A percentile compares a stretch with the other conserved stretches of the same genome.
Evolutionary conservation across 2,113 vertebrate species (phyloP).

Genomic region (Spermophilus dauricus): DNA sequence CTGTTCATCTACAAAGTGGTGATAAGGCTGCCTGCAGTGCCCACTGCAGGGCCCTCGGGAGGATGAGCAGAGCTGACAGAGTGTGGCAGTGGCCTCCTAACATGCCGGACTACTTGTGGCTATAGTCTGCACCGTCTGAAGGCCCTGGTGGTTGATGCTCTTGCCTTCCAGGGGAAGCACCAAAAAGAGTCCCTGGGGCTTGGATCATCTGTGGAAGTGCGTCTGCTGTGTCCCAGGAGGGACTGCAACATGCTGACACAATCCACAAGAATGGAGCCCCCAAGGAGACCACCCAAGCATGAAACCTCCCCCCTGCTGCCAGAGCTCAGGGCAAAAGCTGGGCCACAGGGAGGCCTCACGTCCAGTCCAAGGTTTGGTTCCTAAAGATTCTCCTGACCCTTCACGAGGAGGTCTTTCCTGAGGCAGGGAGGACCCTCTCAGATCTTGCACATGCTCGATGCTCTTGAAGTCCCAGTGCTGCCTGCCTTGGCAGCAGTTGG

Average conservation of each 20-base stretch:
- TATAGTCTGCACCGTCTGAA: too few relatives aligned
- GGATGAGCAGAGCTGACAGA: neutral
- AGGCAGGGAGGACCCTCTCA: neutral
- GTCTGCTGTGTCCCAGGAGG: neutral
- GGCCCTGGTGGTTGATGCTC: neutral
- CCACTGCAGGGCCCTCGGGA: neutral
- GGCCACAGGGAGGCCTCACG: too few relatives aligned
- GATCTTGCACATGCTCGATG: neutral
- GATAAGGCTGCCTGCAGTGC: neutral
- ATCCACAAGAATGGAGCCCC: neutral
- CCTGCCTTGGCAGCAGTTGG: neutral
- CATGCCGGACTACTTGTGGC: neutral
- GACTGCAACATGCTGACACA: neutral
- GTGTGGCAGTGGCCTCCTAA: neutral
- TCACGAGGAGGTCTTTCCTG: neutral
- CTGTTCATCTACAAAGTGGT: neutral
- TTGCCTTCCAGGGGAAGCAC: neutral
- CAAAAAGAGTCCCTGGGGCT: neutral
- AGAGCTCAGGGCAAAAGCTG: neutral
- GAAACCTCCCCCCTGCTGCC: neutral
- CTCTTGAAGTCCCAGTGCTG: neutral
- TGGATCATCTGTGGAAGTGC: neutral
- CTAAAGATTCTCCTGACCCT: neutral
- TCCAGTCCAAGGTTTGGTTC: neutral
- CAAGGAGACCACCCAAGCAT: neutral